Evolutionary conservation across 2,888 invertebrate species (phyloP).

Genomic region (Oscheius sp.): DNA sequence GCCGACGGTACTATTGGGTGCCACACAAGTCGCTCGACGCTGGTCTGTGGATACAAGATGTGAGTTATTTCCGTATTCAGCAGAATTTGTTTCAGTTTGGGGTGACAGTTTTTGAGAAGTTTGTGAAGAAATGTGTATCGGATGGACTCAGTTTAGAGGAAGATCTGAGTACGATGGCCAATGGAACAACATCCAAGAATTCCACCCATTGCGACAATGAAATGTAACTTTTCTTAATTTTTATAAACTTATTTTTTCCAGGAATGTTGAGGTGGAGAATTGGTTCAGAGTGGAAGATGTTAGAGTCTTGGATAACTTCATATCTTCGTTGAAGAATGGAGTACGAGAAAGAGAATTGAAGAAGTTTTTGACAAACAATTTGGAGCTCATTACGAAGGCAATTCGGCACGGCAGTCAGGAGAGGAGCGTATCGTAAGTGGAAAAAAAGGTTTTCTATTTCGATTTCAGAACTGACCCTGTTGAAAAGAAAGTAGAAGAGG

Average conservation of each 20-base stretch:
- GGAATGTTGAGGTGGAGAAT: neutral
- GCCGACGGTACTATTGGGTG: constrained; percentile 52
- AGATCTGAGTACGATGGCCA: neutral
- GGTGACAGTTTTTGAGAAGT: constrained; percentile 37
- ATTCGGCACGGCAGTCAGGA: constrained; percentile 8
- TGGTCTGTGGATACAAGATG: constrained; percentile 57
- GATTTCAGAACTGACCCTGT: neutral
- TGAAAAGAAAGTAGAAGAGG: no score
- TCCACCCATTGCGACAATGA: neutral
- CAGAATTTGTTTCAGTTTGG: constrained; percentile 48
- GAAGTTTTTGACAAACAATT: constrained; percentile 22
- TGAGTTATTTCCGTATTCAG: constrained; percentile 33
- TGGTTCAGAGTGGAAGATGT: constrained; percentile 26
- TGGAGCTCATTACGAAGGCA: neutral
- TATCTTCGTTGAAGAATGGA: constrained; percentile 15
- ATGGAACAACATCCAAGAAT: neutral
- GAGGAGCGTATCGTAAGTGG: constrained; percentile 10
- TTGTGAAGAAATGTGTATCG: constrained; percentile 28
- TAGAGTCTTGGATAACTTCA: constrained; percentile 5
- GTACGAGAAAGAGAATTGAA: constrained; percentile 20
- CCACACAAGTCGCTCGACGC: constrained; percentile 39
- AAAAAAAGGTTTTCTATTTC: neutral
- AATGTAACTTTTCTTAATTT: neutral
- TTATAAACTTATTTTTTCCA: neutral
- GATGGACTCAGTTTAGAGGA: neutral